phyloP scores from a whole-genome alignment of 2,113 vertebrate species.

The Tetrao urogallus region DNA sequence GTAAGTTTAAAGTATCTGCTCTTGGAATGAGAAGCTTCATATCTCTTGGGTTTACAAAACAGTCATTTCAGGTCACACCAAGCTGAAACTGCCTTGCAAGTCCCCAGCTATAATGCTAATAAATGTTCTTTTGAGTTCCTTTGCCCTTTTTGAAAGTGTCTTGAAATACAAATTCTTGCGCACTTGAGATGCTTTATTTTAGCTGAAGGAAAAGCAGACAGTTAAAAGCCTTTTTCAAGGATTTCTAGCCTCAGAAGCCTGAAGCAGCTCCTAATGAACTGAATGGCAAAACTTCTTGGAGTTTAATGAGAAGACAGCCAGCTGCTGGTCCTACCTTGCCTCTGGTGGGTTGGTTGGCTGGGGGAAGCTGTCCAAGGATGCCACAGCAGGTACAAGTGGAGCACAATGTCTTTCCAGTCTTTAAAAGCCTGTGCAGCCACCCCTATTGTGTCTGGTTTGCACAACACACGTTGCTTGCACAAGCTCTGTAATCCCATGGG shows the following conservation, averaged over 20 bases:
- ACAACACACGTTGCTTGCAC: fast-evolving
- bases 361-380: background rate
- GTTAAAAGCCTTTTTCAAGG: background rate
- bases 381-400: background rate
- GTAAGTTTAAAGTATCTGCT: background rate
- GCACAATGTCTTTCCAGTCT: background rate
- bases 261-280: constrained; percentile 8
- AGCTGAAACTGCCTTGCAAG: background rate
- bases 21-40: background rate
- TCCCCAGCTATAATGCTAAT: background rate
- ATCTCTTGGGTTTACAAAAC: background rate
- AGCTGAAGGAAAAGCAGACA: background rate
- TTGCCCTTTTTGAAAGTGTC: background rate
- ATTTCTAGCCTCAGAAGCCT: background rate
- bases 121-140: background rate
- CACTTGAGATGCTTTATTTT: constrained; percentile 14
- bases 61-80: background rate
- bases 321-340: background rate
- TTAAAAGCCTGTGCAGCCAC: background rate
- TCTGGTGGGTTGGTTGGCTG: background rate
- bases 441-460: background rate
- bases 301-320: background rate
- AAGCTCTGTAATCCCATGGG: background rate
- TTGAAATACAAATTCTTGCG: background rate
- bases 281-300: background rate